phyloP scores from a whole-genome alignment of 2,113 vertebrate genomes.

The Xenus cinereus region DNA sequence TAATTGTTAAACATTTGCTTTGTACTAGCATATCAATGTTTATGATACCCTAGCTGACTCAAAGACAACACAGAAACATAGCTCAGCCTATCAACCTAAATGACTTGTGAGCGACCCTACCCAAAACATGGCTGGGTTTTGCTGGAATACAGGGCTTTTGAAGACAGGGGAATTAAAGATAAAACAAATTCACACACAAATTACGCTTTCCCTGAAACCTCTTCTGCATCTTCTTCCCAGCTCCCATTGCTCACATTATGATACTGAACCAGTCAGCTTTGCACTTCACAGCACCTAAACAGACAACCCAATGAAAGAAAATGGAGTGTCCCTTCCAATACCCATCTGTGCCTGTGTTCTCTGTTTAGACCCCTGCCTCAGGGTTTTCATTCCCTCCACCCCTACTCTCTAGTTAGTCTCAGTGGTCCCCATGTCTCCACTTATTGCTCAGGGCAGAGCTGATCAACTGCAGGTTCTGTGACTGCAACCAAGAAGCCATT shows the following conservation, averaged over 20 bases:
- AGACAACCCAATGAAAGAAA: background rate
- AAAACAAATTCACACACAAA: background rate
- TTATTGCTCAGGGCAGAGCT: conserved; percentile 27
- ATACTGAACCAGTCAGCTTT: background rate
- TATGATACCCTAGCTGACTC: background rate
- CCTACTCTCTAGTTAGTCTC: background rate
- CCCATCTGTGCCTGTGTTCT: background rate
- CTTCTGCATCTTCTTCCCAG: background rate
- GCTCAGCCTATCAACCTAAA: background rate
- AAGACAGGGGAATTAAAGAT: accelerated
- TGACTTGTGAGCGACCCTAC: background rate
- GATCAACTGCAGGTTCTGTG: conserved; percentile 49
- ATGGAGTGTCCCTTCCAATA: background rate
- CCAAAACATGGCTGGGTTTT: background rate
- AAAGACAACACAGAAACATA: background rate
- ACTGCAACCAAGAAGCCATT: conserved; percentile 27
- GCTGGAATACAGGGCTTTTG: background rate
- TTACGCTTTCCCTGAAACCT: background rate
- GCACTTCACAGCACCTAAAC: background rate
- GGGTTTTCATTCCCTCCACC: conserved; percentile 1
- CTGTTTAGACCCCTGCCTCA: background rate
- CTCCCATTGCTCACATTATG: background rate
- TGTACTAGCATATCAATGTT: background rate
- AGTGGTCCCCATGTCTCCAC: background rate
- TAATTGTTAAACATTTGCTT: background rate